Conservation (phyloP, 2,888 invertebrate species). For the Chymomyza amoena region DNA sequence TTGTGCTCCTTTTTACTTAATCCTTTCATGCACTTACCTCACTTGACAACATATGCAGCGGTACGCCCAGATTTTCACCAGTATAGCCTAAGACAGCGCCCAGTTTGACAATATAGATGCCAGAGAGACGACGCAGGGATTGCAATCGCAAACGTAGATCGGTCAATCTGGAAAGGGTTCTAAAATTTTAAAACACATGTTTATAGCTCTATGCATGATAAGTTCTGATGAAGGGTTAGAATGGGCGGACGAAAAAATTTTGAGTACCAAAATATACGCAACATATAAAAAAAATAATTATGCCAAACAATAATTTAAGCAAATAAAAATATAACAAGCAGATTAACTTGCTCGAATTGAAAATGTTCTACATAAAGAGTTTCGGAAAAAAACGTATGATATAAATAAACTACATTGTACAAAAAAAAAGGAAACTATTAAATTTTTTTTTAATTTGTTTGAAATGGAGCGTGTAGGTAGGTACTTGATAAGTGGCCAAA, state of each 20-base stretch:
- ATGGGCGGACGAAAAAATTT: conserved; percentile 78
- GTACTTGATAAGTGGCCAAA: background rate
- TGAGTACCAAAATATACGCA: conserved; percentile 63
- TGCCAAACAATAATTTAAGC: background rate
- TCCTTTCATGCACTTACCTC: conserved; percentile 80
- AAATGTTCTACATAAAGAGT: conserved; percentile 13
- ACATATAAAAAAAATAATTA: background rate
- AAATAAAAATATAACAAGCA: background rate
- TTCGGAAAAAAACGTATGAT: conserved; percentile 12
- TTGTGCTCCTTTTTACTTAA: background rate
- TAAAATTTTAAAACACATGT: conserved; percentile 66
- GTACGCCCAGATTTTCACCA: conserved; percentile 82
- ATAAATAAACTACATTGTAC: background rate
- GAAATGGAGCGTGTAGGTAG: background rate
- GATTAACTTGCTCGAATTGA: conserved; percentile 17
- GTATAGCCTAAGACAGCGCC: conserved; percentile 87
- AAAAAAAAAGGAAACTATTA: background rate
- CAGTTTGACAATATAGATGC: conserved; percentile 89
- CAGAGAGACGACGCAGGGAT: conserved; percentile 89
- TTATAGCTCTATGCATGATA: conserved; percentile 43
- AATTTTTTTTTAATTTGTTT: background rate
- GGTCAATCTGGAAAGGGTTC: conserved; percentile 82
- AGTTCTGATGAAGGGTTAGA: conserved; percentile 72
- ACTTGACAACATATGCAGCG: conserved; percentile 80
- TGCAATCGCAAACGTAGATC: conserved; percentile 89